Evolutionary conservation across 2,113 vertebrate species (phyloP).

Genomic region (Malaclemys terrapin): DNA sequence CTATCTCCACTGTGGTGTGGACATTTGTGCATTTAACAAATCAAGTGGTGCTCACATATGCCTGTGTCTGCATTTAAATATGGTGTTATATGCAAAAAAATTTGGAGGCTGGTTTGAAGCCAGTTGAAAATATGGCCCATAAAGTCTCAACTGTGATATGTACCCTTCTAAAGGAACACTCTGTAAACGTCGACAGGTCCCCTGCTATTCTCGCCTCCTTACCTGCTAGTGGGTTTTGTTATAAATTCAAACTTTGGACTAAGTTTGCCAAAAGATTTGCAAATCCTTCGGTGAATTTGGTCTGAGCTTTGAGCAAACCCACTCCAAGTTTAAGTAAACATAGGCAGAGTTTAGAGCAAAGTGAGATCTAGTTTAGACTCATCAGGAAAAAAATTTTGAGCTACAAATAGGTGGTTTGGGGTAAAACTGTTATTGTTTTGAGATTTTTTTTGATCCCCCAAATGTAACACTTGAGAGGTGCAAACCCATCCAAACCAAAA

Average conservation of each 20-base stretch:
- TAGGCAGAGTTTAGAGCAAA: neutral
- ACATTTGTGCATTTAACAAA: neutral
- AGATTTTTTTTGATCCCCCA: neutral
- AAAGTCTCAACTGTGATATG: slow-evolving; percentile 21
- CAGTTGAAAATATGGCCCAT: slow-evolving; percentile 32
- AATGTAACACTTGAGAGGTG: neutral
- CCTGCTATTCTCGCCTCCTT: slow-evolving; percentile 62
- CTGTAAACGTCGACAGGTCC: neutral
- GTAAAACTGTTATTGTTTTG: neutral
- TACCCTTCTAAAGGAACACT: slow-evolving; percentile 45
- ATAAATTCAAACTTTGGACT: slow-evolving; percentile 30
- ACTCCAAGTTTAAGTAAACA: slow-evolving; percentile 7
- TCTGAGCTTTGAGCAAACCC: slow-evolving; percentile 34
- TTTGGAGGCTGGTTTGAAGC: neutral
- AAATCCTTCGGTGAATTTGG: slow-evolving; percentile 41
- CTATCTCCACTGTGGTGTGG: neutral
- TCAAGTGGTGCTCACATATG: neutral
- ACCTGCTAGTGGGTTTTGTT: slow-evolving; percentile 49
- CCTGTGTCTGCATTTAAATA: neutral
- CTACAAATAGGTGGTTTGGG: slow-evolving; percentile 23
- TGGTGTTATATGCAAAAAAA: neutral
- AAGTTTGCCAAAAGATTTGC: slow-evolving; percentile 38
- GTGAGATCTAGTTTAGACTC: slow-evolving; percentile 55
- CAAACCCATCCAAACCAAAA: neutral
- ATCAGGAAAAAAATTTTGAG: slow-evolving; percentile 3